Evolutionary conservation across 2,113 vertebrate genomes (phyloP).

Genomic region (Thryonomys swinderianus): DNA sequence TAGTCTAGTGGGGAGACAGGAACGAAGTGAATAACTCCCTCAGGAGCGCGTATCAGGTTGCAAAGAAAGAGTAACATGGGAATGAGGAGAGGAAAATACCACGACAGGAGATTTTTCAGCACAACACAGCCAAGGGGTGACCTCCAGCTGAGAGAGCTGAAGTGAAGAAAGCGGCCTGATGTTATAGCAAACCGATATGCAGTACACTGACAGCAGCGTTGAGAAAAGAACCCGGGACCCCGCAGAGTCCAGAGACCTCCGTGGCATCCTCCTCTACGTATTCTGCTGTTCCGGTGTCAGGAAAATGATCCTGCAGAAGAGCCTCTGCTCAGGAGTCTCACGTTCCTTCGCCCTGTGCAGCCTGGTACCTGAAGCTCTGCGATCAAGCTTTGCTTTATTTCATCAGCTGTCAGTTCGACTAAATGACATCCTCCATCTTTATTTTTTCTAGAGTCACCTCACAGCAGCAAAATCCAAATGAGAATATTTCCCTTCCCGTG

Average conservation of each 20-base stretch:
- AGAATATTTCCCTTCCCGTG: background rate
- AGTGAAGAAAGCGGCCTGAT: background rate
- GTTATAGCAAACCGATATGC: background rate
- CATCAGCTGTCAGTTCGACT: background rate
- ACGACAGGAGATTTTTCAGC: background rate
- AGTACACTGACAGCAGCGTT: background rate
- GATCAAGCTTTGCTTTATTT: background rate
- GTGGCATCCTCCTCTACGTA: fast-evolving
- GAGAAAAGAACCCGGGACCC: background rate
- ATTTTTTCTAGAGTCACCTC: background rate
- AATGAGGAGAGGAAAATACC: background rate
- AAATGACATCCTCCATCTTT: background rate
- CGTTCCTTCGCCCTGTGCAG: background rate
- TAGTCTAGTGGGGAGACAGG: background rate
- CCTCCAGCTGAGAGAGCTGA: background rate
- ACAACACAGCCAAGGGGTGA: background rate
- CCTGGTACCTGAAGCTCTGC: background rate
- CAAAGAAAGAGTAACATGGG: background rate
- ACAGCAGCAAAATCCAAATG: background rate
- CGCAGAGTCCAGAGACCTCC: background rate
- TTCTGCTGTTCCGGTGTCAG: background rate
- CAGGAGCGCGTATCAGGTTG: background rate
- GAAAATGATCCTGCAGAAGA: background rate
- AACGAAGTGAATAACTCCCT: background rate
- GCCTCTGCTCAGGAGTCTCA: background rate